phyloP scores from a whole-genome alignment of 2,113 vertebrate genomes.

The Platichthys stellatus region DNA sequence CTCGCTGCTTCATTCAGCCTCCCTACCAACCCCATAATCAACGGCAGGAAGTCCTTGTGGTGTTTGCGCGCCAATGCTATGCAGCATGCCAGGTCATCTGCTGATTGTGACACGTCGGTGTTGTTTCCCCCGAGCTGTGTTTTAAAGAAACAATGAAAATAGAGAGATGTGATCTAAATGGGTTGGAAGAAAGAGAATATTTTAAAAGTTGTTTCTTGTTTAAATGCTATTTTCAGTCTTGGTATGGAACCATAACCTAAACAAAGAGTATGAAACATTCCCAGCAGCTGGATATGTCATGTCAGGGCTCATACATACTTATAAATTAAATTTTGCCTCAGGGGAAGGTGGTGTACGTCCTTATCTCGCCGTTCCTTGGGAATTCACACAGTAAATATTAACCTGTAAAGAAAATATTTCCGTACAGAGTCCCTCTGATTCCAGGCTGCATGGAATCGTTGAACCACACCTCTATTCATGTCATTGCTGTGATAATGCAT shows the following conservation, averaged over 20 bases:
- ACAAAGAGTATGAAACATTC: neutral
- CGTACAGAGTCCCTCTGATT: neutral
- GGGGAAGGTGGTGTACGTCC: too few species aligned
- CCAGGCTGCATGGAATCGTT: neutral
- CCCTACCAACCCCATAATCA: constrained; percentile 77
- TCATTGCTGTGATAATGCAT: neutral
- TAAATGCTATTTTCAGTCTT: neutral
- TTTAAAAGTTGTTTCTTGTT: neutral
- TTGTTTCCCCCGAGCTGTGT: constrained; percentile 22
- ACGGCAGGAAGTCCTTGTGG: constrained; percentile 71
- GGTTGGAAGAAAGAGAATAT: too few species aligned
- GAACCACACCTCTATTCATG: neutral
- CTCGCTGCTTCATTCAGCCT: constrained; percentile 58
- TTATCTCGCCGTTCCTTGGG: neutral
- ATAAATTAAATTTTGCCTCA: neutral
- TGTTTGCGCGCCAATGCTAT: constrained; percentile 46
- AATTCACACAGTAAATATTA: neutral
- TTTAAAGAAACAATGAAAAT: constrained; percentile 1
- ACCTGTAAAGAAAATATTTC: neutral
- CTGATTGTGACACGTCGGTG: constrained; percentile 57
- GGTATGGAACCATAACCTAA: neutral
- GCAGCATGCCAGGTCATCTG: constrained; percentile 57
- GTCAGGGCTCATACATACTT: neutral
- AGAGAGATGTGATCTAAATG: neutral
- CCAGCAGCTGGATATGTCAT: neutral